Conservation (phyloP, 2,797 vertebrate species). For the Dipus sagitta region DNA sequence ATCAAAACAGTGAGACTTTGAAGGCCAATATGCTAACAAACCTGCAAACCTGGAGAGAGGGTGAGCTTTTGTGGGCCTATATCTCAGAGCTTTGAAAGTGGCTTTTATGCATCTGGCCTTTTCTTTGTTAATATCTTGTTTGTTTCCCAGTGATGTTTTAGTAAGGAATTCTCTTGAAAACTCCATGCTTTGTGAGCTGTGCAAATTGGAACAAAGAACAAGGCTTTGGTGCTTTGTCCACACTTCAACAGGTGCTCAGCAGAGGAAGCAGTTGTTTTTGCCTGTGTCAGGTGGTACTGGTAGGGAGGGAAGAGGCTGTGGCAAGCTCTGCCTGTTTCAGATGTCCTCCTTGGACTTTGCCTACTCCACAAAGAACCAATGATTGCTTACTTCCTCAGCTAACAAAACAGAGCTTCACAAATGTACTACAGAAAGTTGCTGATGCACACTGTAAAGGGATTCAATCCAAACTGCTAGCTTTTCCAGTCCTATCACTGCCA, state of each 20-base stretch:
- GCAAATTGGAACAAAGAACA: conserved; percentile 53
- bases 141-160: conserved; percentile 51
- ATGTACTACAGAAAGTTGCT: background rate
- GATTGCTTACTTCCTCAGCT: background rate
- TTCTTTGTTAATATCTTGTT: conserved; percentile 57
- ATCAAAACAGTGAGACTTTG: background rate
- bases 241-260: conserved; percentile 31
- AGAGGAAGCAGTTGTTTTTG: background rate
- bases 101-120: background rate
- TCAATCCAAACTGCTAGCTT: background rate
- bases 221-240: background rate
- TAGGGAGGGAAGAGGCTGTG: background rate
- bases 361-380: background rate
- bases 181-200: conserved; percentile 66
- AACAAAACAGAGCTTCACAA: background rate
- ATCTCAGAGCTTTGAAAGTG: background rate
- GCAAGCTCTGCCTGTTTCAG: background rate
- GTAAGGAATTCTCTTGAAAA: conserved; percentile 72
- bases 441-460: background rate
- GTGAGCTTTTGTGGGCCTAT: background rate
- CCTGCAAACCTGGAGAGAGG: accelerated
- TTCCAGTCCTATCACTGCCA: background rate
- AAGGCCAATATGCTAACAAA: background rate
- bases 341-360: background rate
- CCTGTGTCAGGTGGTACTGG: background rate